A percentile compares a stretch with the other conserved stretches of the same genome.
phyloP scores from a whole-genome alignment of 2,888 invertebrate species.

The Drosophila pseudotakahashii region DNA sequence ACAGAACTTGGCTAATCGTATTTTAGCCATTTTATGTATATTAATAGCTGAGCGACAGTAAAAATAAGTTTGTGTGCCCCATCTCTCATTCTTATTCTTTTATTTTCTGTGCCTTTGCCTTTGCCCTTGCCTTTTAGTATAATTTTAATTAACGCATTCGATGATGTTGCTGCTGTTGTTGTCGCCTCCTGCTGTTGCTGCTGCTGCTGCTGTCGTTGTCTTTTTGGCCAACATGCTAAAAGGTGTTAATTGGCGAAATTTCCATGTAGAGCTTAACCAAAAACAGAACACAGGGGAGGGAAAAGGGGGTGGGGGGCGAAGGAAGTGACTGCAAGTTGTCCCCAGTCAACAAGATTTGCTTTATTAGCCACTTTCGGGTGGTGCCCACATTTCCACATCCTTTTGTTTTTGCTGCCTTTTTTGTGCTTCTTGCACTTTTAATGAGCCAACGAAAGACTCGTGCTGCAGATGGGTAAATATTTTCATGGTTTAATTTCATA shows the following conservation, averaged over 20 bases:
- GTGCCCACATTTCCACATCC: slow-evolving; percentile 69
- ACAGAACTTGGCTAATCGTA: slow-evolving; percentile 72
- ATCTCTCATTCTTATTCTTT: slow-evolving; percentile 64
- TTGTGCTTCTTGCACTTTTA: slow-evolving; percentile 53
- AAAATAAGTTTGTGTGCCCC: slow-evolving; percentile 34
- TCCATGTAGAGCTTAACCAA: slow-evolving; percentile 79
- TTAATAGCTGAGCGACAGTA: slow-evolving; percentile 63
- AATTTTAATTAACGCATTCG: slow-evolving; percentile 58
- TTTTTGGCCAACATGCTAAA: slow-evolving; percentile 81
- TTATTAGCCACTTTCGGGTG: slow-evolving; percentile 84
- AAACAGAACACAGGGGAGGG: slow-evolving; percentile 47
- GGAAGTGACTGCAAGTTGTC: too few relatives aligned
- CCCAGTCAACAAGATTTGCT: slow-evolving; percentile 83
- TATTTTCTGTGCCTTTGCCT: slow-evolving; percentile 38
- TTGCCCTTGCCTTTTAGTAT: slow-evolving; percentile 47
- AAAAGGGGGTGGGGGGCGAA: background rate
- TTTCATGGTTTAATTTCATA: slow-evolving; percentile 80
- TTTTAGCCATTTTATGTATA: slow-evolving; percentile 77
- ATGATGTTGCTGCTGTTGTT: slow-evolving; percentile 35
- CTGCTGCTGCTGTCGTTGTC: slow-evolving; percentile 60
- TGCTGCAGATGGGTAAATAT: slow-evolving; percentile 68
- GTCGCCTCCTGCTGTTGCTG: slow-evolving; percentile 47
- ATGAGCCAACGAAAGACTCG: slow-evolving; percentile 54
- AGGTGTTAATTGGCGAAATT: slow-evolving; percentile 84
- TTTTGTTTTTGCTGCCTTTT: slow-evolving; percentile 40